phyloP scores from a whole-genome alignment of 2,797 vertebrate genomes.

The Sardinella longiceps region DNA sequence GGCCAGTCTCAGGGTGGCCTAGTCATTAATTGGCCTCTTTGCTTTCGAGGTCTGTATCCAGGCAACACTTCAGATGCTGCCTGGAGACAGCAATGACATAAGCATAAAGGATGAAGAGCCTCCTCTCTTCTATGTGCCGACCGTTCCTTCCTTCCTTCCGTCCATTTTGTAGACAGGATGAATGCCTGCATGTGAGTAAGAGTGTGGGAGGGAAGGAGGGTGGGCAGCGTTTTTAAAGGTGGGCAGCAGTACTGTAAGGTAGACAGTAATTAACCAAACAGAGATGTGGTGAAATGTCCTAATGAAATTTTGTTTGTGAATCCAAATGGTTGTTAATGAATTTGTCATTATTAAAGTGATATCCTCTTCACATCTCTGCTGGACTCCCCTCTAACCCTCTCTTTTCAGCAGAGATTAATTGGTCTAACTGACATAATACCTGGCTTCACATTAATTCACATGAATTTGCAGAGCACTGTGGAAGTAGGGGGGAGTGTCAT shows the following conservation, averaged over 20 bases:
- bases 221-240: neutral
- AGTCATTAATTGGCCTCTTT: slow-evolving; percentile 24
- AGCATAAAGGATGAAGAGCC: neutral
- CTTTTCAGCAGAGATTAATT: neutral
- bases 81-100: slow-evolving; percentile 18
- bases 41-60: slow-evolving; percentile 16
- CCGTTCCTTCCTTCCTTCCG: neutral
- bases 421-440: neutral
- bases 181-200: neutral
- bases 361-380: neutral
- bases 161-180: neutral
- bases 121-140: neutral
- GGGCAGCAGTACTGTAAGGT: neutral
- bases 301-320: neutral
- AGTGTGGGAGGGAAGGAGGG: neutral
- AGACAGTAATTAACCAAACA: neutral
- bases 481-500: neutral
- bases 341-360: neutral
- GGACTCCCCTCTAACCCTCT: neutral
- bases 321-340: neutral
- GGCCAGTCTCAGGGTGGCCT: slow-evolving; percentile 7
- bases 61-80: slow-evolving; percentile 24
- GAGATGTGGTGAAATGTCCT: neutral
- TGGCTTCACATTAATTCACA: neutral
- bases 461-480: neutral